Conservation (phyloP, 2,797 vertebrate species). For the Smutsia temminckii region DNA sequence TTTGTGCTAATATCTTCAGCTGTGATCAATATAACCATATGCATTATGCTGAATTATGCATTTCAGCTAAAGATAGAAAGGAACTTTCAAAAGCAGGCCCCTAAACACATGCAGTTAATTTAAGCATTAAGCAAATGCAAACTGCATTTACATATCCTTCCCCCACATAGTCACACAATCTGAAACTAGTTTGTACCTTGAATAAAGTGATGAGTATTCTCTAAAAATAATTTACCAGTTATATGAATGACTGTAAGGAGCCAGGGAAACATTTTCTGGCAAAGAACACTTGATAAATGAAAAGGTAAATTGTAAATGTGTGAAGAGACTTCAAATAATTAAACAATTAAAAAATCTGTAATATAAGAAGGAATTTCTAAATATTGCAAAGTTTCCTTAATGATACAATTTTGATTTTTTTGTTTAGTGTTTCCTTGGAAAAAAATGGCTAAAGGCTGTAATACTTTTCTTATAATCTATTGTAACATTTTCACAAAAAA, state of each 20-base stretch:
- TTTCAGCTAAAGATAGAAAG: constrained; percentile 82
- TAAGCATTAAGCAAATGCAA: constrained; percentile 80
- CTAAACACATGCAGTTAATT: constrained; percentile 82
- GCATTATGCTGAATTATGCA: constrained; percentile 75
- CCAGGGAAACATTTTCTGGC: constrained; percentile 72
- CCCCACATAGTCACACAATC: constrained; percentile 76
- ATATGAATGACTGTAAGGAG: constrained; percentile 77
- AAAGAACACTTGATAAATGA: constrained; percentile 65
- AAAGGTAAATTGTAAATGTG: constrained; percentile 65
- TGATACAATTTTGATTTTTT: constrained; percentile 39
- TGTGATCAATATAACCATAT: constrained; percentile 79
- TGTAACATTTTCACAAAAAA: constrained; percentile 38
- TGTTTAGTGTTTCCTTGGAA: constrained; percentile 19
- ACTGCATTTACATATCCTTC: constrained; percentile 79
- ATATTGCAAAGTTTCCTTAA: constrained; percentile 60
- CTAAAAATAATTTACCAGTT: constrained; percentile 79
- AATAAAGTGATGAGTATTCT: constrained; percentile 81
- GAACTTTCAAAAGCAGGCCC: constrained; percentile 78
- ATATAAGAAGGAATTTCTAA: constrained; percentile 60
- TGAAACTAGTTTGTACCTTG: constrained; percentile 83
- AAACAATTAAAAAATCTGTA: constrained; percentile 63
- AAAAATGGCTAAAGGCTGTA: constrained; percentile 35
- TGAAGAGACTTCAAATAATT: constrained; percentile 69
- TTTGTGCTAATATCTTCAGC: constrained; percentile 80
- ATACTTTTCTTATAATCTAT: constrained; percentile 50